Percentiles rank a stretch among this genome's conserved stretches.
These are phyloP conservation scores for Lagopus leucura DNA, from an alignment of 2,113 vertebrate species.

Conservation along the genomic window DNA sequence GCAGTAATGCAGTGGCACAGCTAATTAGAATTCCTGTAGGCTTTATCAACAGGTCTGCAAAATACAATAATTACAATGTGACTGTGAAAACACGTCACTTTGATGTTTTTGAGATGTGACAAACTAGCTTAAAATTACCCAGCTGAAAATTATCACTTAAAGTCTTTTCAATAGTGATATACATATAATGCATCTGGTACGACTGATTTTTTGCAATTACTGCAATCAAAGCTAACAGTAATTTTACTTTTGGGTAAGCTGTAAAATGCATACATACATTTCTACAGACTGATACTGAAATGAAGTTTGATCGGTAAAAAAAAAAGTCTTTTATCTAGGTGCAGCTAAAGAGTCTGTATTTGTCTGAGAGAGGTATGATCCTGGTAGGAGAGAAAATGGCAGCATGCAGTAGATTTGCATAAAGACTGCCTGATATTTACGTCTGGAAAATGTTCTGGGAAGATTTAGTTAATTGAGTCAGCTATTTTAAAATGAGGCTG, in stretches of 20 bases:
- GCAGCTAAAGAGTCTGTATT: background rate
- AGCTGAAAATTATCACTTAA: slow-evolving; percentile 53
- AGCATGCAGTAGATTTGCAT: background rate
- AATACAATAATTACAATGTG: slow-evolving; percentile 69
- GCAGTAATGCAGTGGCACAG: slow-evolving; percentile 56
- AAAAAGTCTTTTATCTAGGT: background rate
- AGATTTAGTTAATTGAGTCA: slow-evolving; percentile 8
- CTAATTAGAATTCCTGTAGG: slow-evolving; percentile 74
- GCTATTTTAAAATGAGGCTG: background rate
- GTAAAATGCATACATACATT: background rate
- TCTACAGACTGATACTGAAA: background rate
- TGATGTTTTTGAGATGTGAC: slow-evolving; percentile 45
- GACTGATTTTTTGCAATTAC: slow-evolving; percentile 36
- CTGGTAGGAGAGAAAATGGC: background rate
- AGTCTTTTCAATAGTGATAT: slow-evolving; percentile 8
- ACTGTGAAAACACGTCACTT: slow-evolving; percentile 69
- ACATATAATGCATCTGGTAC: background rate
- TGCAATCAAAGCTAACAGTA: slow-evolving; percentile 50
- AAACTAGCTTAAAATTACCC: slow-evolving; percentile 57
- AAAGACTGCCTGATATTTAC: background rate
- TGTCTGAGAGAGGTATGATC: background rate
- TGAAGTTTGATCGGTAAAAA: background rate
- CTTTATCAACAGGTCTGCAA: slow-evolving; percentile 74
- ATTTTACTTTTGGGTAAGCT: slow-evolving; percentile 59
- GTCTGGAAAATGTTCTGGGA: background rate